Evolutionary conservation across 2,113 vertebrate genomes (phyloP).

Genomic region (Gorsachius goisagi): DNA sequence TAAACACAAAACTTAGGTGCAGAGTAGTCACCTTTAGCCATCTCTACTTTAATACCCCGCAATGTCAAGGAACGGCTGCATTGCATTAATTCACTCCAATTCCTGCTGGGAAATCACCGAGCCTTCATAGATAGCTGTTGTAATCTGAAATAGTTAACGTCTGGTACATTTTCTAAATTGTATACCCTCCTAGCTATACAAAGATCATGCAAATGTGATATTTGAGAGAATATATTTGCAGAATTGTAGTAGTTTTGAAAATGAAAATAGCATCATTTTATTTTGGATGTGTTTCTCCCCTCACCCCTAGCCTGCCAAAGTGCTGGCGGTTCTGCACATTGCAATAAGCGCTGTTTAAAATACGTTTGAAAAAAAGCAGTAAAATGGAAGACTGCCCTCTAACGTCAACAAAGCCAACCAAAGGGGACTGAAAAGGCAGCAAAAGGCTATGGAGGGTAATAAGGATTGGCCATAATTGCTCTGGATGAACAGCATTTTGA

Average conservation of each 20-base stretch:
- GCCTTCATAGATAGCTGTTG: neutral
- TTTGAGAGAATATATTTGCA: neutral
- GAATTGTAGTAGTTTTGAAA: neutral
- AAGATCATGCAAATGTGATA: neutral
- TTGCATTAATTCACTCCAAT: neutral
- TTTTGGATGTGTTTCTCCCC: neutral
- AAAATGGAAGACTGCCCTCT: conserved; percentile 36
- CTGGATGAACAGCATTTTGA: neutral
- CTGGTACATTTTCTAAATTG: neutral
- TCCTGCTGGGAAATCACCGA: neutral
- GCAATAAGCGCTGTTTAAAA: neutral
- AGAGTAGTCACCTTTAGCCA: neutral
- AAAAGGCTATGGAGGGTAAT: neutral
- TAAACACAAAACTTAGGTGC: neutral
- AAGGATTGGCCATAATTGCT: neutral
- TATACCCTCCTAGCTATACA: neutral
- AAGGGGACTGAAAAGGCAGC: neutral
- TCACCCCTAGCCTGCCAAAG: neutral
- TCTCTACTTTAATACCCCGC: neutral
- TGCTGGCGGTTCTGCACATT: neutral
- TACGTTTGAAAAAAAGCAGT: neutral
- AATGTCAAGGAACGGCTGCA: neutral
- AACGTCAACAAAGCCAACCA: neutral
- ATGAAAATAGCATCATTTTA: neutral
- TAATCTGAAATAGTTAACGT: neutral